Percentiles rank a stretch among this genome's conserved stretches.
phyloP scores from a whole-genome alignment of 1,140 invertebrate species.

The Drosophila ogumai region DNA sequence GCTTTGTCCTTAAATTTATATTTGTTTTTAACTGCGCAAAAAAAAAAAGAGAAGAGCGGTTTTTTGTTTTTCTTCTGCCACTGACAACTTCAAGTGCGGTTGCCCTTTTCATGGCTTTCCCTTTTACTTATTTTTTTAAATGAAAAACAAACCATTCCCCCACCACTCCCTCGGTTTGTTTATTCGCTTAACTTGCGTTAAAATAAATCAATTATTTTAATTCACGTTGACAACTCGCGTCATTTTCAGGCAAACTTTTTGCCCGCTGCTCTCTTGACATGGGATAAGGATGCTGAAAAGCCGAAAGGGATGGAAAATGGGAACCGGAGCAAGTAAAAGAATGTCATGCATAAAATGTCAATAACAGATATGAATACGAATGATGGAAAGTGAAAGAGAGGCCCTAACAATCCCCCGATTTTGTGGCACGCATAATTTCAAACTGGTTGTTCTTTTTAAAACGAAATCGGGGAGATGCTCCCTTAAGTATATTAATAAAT shows the following conservation, averaged over 20 bases:
- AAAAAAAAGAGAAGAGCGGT: not conserved
- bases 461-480: too few species aligned
- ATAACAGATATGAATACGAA: slow-evolving; percentile 67
- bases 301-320: slow-evolving; percentile 10
- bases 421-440: not conserved
- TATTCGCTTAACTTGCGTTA: slow-evolving; percentile 74
- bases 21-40: slow-evolving; percentile 22
- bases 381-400: slow-evolving; percentile 34
- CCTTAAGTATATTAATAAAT: not conserved
- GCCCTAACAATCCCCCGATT: not conserved
- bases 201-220: slow-evolving; percentile 84
- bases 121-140: slow-evolving; percentile 21
- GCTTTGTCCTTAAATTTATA: slow-evolving; percentile 37
- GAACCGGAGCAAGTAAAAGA: slow-evolving; percentile 36
- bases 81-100: slow-evolving; percentile 63
- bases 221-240: slow-evolving; percentile 77
- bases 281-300: slow-evolving; percentile 39
- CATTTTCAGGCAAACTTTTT: slow-evolving; percentile 70
- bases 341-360: slow-evolving; percentile 78
- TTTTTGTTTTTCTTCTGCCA: slow-evolving; percentile 35
- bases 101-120: slow-evolving; percentile 51
- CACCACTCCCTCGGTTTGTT: slow-evolving; percentile 21
- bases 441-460: not conserved
- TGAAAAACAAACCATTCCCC: slow-evolving; percentile 16
- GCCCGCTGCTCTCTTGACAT: slow-evolving; percentile 63